Evolutionary conservation across 2,888 invertebrate species (phyloP).

Genomic region (Stenichneumon culpator): DNA sequence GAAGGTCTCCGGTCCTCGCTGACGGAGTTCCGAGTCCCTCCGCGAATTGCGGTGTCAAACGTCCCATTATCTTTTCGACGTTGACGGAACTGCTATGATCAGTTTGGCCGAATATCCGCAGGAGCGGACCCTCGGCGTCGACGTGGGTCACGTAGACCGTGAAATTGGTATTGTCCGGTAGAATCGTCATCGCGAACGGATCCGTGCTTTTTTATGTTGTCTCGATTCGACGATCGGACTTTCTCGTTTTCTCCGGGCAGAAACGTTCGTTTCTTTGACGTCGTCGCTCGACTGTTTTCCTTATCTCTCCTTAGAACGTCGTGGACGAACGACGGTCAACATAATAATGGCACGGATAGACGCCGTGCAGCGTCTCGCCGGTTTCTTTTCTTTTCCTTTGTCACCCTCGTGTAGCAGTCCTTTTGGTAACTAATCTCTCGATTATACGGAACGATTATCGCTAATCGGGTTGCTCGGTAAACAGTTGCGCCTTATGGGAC

Average conservation of each 20-base stretch:
- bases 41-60: conserved; percentile 84
- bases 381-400: not conserved
- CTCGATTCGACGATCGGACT: not conserved
- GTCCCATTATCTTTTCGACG: conserved; percentile 86
- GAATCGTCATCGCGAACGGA: conserved; percentile 65
- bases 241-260: not conserved
- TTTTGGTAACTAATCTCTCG: not conserved
- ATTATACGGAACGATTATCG: no score
- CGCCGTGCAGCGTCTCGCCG: conserved; percentile 38
- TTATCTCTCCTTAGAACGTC: conserved; percentile 53
- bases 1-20: conserved; percentile 78
- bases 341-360: not conserved
- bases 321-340: conserved; percentile 21
- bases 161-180: conserved; percentile 64
- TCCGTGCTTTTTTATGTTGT: conserved; percentile 8
- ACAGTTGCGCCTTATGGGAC: not conserved
- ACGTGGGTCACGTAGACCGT: conserved; percentile 88
- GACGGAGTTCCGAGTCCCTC: conserved; percentile 83
- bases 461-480: no score
- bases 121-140: conserved; percentile 89
- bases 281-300: conserved; percentile 11
- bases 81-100: conserved; percentile 86
- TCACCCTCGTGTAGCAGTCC: not conserved
- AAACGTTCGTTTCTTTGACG: not conserved
- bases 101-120: conserved; percentile 91